Base-by-base conservation (phyloP, 2,888 invertebrate species). In the Pseudanteris insignis region DNA sequence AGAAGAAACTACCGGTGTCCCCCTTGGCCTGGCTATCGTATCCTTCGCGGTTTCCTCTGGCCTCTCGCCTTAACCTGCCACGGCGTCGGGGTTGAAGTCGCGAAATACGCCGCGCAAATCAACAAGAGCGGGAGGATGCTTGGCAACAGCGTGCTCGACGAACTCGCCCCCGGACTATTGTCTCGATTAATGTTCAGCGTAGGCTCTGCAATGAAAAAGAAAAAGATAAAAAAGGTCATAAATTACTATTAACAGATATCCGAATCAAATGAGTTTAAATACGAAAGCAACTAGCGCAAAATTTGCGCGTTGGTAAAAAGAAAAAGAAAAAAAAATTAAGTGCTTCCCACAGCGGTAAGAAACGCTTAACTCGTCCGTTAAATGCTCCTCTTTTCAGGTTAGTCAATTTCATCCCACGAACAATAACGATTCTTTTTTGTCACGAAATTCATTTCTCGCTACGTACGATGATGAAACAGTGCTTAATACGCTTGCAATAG, bases 21-120 rank as follows among this genome's bases (percentile, higher is more conserved):
- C 44, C 46, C 50, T 46, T 40, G 41, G 36, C 57, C 26, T 11
- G 36, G 32, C 26, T 32, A 40, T 48, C n/a, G n/a, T n/a, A 18
- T 18, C 50, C 40, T 38, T 50, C 47, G 54, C 53, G 59, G 47
- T 64, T 61, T 64, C 53, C 41, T 66, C 59, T 43, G 54, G 65
- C 63, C 46, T 47, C 24, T 51, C 46, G 34, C 34, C 40, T 51
- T 48, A 34, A 57, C 36, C 29, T 48, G 41, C 43, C 46, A 40
- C 38, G 28, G 63, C 37, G 44, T 60, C 63, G 51, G 29, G 43
- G 50, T 58, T 71, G 71, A 71, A 63, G 61, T 67, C 53, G 66
- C 44, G 58, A 70, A 37, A 26, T 67, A 48, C 29, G 67, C 64
- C 25, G 54, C 63, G 41, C 58, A 65, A 32, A 32, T 55, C 37